Evolutionary conservation across 2,888 invertebrate species (phyloP).

Genomic region (Hoplodrina ambigua): DNA sequence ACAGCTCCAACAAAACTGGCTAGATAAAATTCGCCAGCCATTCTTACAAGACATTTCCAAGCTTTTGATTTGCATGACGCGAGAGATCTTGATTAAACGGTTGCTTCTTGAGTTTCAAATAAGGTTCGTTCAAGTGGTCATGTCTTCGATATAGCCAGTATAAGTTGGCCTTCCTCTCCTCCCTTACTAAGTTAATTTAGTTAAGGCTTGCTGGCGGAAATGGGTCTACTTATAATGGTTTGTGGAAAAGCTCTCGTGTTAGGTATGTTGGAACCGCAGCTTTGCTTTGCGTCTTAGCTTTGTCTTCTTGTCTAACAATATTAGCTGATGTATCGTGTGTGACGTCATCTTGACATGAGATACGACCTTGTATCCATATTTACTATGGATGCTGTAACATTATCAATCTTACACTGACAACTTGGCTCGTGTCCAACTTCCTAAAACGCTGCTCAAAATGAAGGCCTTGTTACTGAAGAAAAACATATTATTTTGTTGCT

Average conservation of each 20-base stretch:
- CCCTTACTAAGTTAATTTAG: conserved; percentile 75
- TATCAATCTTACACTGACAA: conserved; percentile 27
- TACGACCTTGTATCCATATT: conserved; percentile 26
- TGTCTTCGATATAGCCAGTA: conserved; percentile 79
- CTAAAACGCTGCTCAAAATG: conserved; percentile 23
- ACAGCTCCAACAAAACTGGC: conserved; percentile 65
- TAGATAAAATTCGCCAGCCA: conserved; percentile 61
- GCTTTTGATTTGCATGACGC: conserved; percentile 57
- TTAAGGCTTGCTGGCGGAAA: conserved; percentile 67
- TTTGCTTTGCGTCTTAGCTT: conserved; percentile 73
- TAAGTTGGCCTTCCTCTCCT: conserved; percentile 70
- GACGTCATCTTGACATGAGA: conserved; percentile 25
- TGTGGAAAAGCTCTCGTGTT: conserved; percentile 74
- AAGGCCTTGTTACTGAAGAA: conserved; percentile 6
- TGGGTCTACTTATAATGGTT: conserved; percentile 72
- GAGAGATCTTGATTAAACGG: conserved; percentile 68
- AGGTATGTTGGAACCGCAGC: conserved; percentile 79
- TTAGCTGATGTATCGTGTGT: conserved; percentile 55
- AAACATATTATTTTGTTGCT: conserved; percentile 26
- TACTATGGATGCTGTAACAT: not conserved
- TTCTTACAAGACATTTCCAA: conserved; percentile 63
- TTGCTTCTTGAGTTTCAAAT: conserved; percentile 78
- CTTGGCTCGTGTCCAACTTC: conserved; percentile 41
- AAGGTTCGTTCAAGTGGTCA: conserved; percentile 83
- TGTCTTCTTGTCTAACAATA: conserved; percentile 59